Evolutionary conservation across 2,797 vertebrate species (phyloP), one percentile per base, ranked within the genome.

Genomic region (Rhabdomys pumilio): DNA sequence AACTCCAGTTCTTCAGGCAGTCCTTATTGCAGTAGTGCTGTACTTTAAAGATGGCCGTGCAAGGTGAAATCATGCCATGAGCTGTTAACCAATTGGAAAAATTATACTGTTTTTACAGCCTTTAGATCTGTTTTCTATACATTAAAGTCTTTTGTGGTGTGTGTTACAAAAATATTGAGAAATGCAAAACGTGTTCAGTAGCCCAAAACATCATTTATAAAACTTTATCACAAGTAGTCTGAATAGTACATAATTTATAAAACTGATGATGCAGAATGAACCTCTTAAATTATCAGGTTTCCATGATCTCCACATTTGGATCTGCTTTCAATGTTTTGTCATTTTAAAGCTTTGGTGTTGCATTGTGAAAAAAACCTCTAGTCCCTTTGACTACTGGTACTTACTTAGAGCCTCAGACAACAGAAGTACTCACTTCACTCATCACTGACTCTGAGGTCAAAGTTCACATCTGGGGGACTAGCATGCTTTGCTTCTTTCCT

Each of bases 101-200:
- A 81, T 61, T 81, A 59, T 1, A 13, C 80, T 81, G 2, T 82
- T 95, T 59, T 69, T 31, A 26, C 47, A 59, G 81, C 12, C 53
- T 92, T 88, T 67, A 92, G 50, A 73, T 90, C 86, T 95, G 61
- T 83, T 76, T 38, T 86, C 38, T 79, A 41, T 85, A 79, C 20
- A 24, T 93, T 95, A 82, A 96, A 96, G 75, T 90, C 5, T 93
- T 92, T 63, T 69, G 19, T 67, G 26, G 31, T 88, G 24, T 57
- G 11, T 81, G 31, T 89, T 93, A 57, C 26, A 93, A 81, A 89
- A 22, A 34, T 63, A 34, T 75, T 80, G 34, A 47, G 20, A 79
- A 89, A 67, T 89, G 14, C 38, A 85, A 90, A 96, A 96, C 57
- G 82, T 85, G 41, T 75, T 73, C 11, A 63, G 0, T 96, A 93